Base-by-base conservation (phyloP, 2,888 invertebrate genomes). In the Salpingus planirostris region DNA sequence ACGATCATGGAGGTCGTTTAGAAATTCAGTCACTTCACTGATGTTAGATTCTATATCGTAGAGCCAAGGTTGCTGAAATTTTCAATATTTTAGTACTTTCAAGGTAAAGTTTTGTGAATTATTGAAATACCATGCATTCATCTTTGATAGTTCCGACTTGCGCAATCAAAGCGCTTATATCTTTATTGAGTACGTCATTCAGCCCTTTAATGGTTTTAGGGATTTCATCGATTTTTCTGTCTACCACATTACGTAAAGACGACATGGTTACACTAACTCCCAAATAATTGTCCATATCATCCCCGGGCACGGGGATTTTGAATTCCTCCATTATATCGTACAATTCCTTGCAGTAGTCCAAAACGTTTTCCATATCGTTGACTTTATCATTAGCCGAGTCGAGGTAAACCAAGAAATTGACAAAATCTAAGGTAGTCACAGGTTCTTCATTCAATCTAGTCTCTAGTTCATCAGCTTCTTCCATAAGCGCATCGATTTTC, bases 301-400 rank as follows among this genome's bases (percentile, higher is more conserved):
- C 84, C 0, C 77, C 73, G 1, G 81, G 74, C 29, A 84, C 74
- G 0, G 74, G 69, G 33, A 91, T 83, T 13, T 71, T 65, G 57
- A 78, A 90, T 54, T 86, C 80, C 35, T 87, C 85, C 66, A 88
- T 84, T 3, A 90, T 71, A 43, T 89, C 82, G 55, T 89, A 85
- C 35, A 89, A 64, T 52, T 91, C 87, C 44, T 86, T 80, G 3
- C 85, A 75, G 55, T 89, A 84, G 54, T 87, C 85, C 3, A 88
- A 66, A 15, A 78, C 72, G 25, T 72, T 67, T 54, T 89, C 87
- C 52, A 92, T 70, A 13, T 66, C 66, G 13, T 78, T 78, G 30
- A 89, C 74, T 78, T 71, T 2, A 2, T 68, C 57, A 43, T 78
- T 75, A 7, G 80, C 67, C 3, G 73, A 71, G 34, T 87, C 81